phyloP scores from a whole-genome alignment of 1,140 invertebrate genomes.

The Pararge aegeria region DNA sequence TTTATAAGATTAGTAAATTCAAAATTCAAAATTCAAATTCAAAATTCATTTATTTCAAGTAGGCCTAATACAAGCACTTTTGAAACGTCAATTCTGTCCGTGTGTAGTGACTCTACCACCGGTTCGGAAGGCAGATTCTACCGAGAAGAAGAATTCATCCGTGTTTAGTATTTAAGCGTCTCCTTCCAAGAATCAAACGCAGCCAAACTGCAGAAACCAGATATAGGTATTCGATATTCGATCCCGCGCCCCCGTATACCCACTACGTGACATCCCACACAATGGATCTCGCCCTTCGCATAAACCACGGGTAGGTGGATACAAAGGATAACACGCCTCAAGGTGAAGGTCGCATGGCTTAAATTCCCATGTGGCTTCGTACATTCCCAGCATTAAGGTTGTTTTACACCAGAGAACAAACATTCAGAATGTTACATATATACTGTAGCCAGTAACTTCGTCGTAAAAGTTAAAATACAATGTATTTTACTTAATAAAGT shows the following conservation, averaged over 20 bases:
- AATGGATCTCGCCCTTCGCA: conserved; percentile 15
- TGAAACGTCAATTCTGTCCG: too few species aligned
- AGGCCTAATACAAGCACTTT: too few species aligned
- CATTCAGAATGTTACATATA: not conserved
- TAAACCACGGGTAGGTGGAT: not conserved
- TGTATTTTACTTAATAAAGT: too few species aligned
- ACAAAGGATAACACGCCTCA: conserved; percentile 6
- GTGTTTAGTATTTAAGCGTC: too few species aligned
- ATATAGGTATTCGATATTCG: not conserved
- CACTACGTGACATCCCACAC: conserved; percentile 3
- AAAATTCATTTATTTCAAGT: too few species aligned
- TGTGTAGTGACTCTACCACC: too few species aligned
- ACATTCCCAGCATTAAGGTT: not conserved
- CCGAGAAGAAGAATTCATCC: too few species aligned
- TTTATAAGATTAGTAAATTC: too few species aligned
- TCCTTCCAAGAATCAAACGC: conserved; percentile 20
- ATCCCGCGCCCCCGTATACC: not conserved
- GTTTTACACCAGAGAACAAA: not conserved
- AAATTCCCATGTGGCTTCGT: not conserved
- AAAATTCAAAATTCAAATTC: too few species aligned
- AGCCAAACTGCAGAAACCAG: conserved; percentile 11
- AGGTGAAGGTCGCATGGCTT: not conserved
- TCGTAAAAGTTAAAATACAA: too few species aligned
- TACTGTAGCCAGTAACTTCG: too few species aligned
- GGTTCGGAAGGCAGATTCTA: too few species aligned